Conservation (phyloP, 2,797 vertebrate species). For the Tolypeutes matacus region DNA sequence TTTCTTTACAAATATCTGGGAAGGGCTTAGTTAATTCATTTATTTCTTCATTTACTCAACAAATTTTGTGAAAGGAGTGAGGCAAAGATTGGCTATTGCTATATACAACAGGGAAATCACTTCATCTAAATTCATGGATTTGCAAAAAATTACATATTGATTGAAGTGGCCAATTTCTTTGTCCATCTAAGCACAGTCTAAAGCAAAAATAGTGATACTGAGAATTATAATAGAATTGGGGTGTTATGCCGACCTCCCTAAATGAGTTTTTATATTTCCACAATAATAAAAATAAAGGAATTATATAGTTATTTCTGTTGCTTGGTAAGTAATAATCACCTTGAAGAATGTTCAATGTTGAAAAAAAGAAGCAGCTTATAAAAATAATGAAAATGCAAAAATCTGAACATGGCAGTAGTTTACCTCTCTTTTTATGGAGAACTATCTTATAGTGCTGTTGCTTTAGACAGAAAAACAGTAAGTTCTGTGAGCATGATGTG, state of each 20-base stretch:
- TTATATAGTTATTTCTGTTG: conserved; percentile 31
- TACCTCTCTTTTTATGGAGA: neutral
- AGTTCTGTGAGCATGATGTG: conserved; percentile 40
- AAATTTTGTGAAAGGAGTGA: neutral
- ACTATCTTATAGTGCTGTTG: neutral
- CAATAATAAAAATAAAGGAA: neutral
- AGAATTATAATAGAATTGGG: neutral
- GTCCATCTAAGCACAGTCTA: neutral
- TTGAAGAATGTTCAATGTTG: neutral
- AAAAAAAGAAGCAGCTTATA: conserved; percentile 38
- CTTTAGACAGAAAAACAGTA: conserved; percentile 59
- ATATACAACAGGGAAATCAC: neutral
- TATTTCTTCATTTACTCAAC: conserved; percentile 3
- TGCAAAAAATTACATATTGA: neutral
- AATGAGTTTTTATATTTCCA: neutral
- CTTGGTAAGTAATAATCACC: conserved; percentile 4
- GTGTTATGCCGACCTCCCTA: neutral
- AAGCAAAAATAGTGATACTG: neutral
- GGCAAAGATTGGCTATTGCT: neutral
- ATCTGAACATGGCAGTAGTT: neutral
- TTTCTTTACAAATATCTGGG: neutral
- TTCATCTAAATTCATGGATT: neutral
- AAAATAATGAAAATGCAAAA: conserved; percentile 52
- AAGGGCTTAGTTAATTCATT: neutral
- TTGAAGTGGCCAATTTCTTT: neutral